Percentiles rank a stretch among this genome's conserved stretches.
phyloP scores from a whole-genome alignment of 2,113 vertebrate genomes.

The Mesitornis unicolor region DNA sequence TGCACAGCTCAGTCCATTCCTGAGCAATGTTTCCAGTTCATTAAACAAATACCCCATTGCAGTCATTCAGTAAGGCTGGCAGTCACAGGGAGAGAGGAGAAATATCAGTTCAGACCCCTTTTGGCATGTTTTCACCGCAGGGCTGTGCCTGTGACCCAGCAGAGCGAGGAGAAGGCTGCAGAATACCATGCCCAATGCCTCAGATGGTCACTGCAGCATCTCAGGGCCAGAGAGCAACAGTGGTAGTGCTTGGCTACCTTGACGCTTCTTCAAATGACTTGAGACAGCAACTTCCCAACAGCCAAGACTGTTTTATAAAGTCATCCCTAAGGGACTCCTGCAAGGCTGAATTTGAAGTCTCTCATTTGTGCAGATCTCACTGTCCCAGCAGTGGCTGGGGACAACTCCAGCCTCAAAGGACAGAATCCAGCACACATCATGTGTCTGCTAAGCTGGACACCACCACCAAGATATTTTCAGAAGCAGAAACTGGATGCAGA shows the following conservation, averaged over 20 bases:
- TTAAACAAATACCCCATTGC: neutral
- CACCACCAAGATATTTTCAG: neutral
- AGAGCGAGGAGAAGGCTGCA: neutral
- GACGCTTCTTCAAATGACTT: neutral
- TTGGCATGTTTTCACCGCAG: neutral
- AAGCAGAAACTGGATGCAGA: neutral
- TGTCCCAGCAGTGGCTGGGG: neutral
- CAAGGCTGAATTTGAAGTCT: neutral
- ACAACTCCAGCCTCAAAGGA: neutral
- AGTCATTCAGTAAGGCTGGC: neutral
- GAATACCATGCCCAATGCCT: neutral
- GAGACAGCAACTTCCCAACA: neutral
- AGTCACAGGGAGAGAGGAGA: neutral
- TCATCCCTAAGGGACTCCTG: fast-evolving
- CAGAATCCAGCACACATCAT: neutral
- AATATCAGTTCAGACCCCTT: neutral
- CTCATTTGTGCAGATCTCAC: neutral
- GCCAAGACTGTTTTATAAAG: neutral
- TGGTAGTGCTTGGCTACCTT: neutral
- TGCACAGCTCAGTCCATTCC: neutral
- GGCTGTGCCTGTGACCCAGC: neutral
- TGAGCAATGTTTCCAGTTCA: neutral
- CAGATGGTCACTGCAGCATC: neutral
- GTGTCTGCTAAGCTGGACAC: neutral
- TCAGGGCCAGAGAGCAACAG: neutral